A percentile compares a stretch with the other conserved stretches of the same genome.
Conservation (phyloP, 1,140 invertebrate genomes). For the Megalopta genalis region DNA sequence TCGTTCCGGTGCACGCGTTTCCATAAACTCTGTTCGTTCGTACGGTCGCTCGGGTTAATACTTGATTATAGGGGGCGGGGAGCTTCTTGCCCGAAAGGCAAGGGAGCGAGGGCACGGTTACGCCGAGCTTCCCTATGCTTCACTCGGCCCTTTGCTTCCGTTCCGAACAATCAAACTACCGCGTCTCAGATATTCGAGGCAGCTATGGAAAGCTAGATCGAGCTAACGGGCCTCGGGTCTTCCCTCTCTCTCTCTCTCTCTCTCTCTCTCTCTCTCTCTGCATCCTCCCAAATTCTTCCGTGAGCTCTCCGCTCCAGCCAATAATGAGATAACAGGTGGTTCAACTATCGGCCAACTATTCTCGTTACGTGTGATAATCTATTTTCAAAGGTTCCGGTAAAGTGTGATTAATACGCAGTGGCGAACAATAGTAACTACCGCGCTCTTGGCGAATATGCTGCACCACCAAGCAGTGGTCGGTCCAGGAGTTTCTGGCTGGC, state of each 20-base stretch:
- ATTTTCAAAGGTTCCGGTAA: background rate
- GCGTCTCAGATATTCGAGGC: background rate
- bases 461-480: background rate
- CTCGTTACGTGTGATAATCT: constrained; percentile 18
- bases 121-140: constrained; percentile 2
- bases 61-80: constrained; percentile 9
- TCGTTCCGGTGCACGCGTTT: constrained; percentile 27
- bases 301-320: background rate
- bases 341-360: constrained; percentile 13
- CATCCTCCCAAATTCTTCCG: constrained; percentile 3
- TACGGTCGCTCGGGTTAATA: constrained; percentile 18
- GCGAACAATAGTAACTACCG: background rate
- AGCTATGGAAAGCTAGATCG: background rate
- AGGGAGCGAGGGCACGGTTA: background rate
- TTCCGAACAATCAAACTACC: constrained; percentile 18
- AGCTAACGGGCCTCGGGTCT: background rate
- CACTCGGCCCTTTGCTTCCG: background rate
- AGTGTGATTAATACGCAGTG: background rate
- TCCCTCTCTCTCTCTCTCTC: too few species aligned
- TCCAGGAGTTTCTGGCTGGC: background rate
- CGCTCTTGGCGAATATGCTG: background rate
- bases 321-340: constrained; percentile 3
- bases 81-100: too few species aligned
- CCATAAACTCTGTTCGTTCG: constrained; percentile 18
- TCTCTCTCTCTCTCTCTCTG: background rate